Base-by-base conservation (phyloP, 2,888 invertebrate species). In the Lepidocyrtoides sp. region DNA sequence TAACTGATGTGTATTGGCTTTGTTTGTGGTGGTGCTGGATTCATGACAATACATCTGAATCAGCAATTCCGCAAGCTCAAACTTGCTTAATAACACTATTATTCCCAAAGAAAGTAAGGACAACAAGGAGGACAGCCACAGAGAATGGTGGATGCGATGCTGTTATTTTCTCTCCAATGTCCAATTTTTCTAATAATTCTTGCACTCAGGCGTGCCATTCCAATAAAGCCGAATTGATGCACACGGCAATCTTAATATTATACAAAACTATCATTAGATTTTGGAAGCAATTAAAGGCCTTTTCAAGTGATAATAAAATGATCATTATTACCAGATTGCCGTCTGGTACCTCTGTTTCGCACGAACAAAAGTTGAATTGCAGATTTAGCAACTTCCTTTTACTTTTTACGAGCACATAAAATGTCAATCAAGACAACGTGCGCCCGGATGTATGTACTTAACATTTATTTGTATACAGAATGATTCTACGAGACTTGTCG, bases 251-350 rank as follows among this genome's bases (percentile, higher is more conserved):
- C 75, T 48, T 75, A 29, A 48, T 48, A 48, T 75, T 23, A 57
- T 54, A 44, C 14, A 23, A 51, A 57, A 72, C 60, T 66, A 60
- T 79, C 79, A 32, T 79, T 66, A 63, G 36, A 29, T 60, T 79
- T 23, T 36, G 41, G 17, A 5, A 57, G 26, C 89, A 89, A 89
- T 89, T 89, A 89, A 89, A 69, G 89, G 51, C 17, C 26, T 54
- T 79, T 82, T 57, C 72, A 48, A 69, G 20, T 72, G 89, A 89
- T 82, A 69, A 89, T 89, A 89, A 89, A 89, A 88, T 54, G 82
- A 82, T 82, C 63, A 51, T 36, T 66, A 26, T 82, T 17, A 69
- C 72, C 79, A 79, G 57, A 79, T 79, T 79, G 57, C 79, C 57
- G 79, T 75, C 75, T 75, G 75, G 75, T 75, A n/a, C 48, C 48